Conservation (phyloP, 2,113 vertebrate species). For the Budorcas taxicolor region DNA sequence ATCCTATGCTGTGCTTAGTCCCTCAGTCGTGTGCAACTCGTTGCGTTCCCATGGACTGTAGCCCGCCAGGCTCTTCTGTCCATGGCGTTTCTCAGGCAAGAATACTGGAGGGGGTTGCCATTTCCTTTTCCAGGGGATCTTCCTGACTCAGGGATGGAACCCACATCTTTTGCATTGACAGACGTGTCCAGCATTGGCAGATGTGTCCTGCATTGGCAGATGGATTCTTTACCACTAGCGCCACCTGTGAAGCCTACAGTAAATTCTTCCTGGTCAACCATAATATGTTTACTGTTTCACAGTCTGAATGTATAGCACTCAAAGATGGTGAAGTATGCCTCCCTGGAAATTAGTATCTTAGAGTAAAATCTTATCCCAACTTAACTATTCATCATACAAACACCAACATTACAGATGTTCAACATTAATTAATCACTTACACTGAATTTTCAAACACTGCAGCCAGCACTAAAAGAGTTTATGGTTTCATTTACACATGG, state of each 20-base stretch:
- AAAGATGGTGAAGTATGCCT: not conserved
- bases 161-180: not conserved
- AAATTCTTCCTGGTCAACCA: not conserved
- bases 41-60: not conserved
- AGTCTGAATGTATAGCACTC: not conserved
- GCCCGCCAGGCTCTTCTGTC: not conserved
- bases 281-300: not conserved
- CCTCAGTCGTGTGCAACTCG: not conserved
- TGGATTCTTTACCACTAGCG: not conserved
- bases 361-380: not conserved
- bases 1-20: not conserved
- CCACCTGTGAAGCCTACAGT: not conserved
- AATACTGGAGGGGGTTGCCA: not conserved
- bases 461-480: not conserved
- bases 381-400: not conserved
- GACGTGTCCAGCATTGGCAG: not conserved
- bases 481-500: not conserved
- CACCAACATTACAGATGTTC: not conserved
- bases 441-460: not conserved
- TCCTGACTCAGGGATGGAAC: not conserved
- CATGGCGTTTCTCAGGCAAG: not conserved
- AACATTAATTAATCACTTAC: not conserved
- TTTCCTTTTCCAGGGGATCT: not conserved
- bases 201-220: not conserved
- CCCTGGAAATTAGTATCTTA: not conserved